phyloP scores from a whole-genome alignment of 2,113 vertebrate genomes.

The Verasper variegatus region DNA sequence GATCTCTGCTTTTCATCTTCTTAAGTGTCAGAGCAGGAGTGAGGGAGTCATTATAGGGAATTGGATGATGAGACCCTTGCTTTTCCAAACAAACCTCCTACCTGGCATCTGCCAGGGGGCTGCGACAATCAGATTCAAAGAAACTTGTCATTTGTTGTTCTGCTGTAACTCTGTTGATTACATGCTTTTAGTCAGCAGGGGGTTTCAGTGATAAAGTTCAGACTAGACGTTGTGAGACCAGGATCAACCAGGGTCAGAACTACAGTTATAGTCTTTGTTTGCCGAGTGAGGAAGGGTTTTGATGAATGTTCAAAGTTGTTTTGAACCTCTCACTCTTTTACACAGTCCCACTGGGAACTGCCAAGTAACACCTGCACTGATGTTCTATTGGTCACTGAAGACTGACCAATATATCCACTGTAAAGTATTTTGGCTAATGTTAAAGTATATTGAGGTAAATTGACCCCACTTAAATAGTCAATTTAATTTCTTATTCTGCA shows the following conservation, averaged over 20 bases:
- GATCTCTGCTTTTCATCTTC: slow-evolving; percentile 79
- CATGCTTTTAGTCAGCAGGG: slow-evolving; percentile 12
- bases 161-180: slow-evolving; percentile 22
- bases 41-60: slow-evolving; percentile 66
- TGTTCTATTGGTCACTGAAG: neutral
- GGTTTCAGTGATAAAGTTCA: slow-evolving; percentile 13
- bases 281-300: neutral
- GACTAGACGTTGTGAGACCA: too few species aligned
- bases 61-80: slow-evolving; percentile 56
- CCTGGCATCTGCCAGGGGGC: slow-evolving; percentile 13
- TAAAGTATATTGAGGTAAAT: too few species aligned
- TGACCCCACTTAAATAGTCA: too few species aligned
- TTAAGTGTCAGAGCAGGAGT: slow-evolving; percentile 62
- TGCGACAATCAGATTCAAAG: slow-evolving; percentile 10
- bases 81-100: slow-evolving; percentile 49
- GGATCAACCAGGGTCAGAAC: too few species aligned
- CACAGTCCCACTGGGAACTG: neutral
- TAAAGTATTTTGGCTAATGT: too few species aligned
- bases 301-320: slow-evolving; percentile 29
- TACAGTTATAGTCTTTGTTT: slow-evolving; percentile 1
- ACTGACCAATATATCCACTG: too few species aligned
- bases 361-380: slow-evolving; percentile 8
- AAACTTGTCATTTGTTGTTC: slow-evolving; percentile 24
- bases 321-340: neutral
- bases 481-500: too few species aligned